phyloP scores from a whole-genome alignment of 2,888 invertebrate species.

The Eucera pruinosa region DNA sequence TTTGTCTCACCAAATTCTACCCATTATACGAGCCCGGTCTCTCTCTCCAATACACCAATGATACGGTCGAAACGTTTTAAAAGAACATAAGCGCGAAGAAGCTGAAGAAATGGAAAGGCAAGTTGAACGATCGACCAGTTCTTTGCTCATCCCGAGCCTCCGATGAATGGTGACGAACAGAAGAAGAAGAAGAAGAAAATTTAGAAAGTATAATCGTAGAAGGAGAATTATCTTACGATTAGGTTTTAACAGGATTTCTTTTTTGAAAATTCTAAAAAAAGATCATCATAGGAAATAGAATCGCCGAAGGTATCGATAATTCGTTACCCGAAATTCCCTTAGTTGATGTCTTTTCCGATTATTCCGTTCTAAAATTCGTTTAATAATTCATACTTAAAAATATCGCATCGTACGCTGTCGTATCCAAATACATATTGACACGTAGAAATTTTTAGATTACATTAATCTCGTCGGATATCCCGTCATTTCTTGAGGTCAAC shows the following conservation, averaged over 20 bases:
- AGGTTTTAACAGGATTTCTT: not conserved
- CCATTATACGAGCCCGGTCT: conserved; percentile 9
- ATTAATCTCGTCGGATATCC: conserved; percentile 34
- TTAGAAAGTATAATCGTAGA: not conserved
- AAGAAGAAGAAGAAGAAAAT: not conserved
- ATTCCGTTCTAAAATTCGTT: not conserved
- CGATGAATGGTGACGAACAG: not conserved
- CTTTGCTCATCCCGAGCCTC: not conserved
- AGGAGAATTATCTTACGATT: not conserved
- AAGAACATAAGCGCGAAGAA: conserved; percentile 24
- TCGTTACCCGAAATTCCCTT: not conserved
- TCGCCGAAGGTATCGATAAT: conserved; percentile 13
- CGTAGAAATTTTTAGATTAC: conserved; percentile 30
- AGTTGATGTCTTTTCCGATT: conserved; percentile 9
- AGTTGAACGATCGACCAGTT: conserved; percentile 7
- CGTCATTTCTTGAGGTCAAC: conserved; percentile 30
- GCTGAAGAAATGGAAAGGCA: not conserved
- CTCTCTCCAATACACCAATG: not conserved
- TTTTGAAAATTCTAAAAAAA: not conserved
- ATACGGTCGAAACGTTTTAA: conserved; percentile 19
- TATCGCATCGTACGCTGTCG: conserved; percentile 4
- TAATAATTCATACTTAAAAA: conserved; percentile 5
- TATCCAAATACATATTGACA: conserved; percentile 49
- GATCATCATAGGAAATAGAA: not conserved
- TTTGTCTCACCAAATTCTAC: conserved; percentile 67